Conservation (phyloP, 2,888 invertebrate species). For the Cyclophora punctaria region DNA sequence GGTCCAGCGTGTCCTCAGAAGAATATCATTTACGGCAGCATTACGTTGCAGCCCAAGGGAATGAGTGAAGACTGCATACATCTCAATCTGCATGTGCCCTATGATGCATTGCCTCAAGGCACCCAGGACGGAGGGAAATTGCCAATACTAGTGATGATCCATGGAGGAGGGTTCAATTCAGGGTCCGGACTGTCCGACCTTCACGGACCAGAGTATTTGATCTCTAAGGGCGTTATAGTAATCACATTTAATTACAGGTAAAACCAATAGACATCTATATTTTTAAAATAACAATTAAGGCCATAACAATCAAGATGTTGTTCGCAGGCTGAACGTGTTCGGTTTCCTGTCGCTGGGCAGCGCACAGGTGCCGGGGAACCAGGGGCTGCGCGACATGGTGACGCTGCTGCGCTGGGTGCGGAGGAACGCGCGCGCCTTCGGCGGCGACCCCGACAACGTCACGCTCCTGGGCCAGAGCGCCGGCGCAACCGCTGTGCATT, state of each 20-base stretch:
- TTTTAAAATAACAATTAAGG: too few relatives aligned
- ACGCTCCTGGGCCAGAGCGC: constrained; percentile 30
- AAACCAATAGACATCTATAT: constrained; percentile 15
- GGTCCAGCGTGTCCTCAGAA: constrained; percentile 73
- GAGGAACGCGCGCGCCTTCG: constrained; percentile 26
- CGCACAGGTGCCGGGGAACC: constrained; percentile 33
- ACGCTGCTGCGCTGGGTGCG: constrained; percentile 32
- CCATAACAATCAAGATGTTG: background rate
- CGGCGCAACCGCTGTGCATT: constrained; percentile 22
- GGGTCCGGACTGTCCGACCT: constrained; percentile 20
- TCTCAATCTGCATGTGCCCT: constrained; percentile 32
- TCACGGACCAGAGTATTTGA: constrained; percentile 22
- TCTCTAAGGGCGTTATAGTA: constrained; percentile 17
- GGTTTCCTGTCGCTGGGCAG: constrained; percentile 39
- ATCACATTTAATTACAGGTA: constrained; percentile 20
- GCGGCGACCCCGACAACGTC: constrained; percentile 27
- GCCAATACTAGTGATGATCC: constrained; percentile 25
- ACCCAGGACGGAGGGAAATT: background rate
- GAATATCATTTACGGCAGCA: constrained; percentile 31
- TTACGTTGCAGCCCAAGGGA: constrained; percentile 16
- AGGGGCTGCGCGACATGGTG: constrained; percentile 30
- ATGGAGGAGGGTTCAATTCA: constrained; percentile 44
- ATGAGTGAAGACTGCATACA: constrained; percentile 34
- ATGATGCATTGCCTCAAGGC: constrained; percentile 3
- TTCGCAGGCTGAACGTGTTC: constrained; percentile 22